Conservation (phyloP, 2,797 vertebrate species). For the Myotis daubentonii region DNA sequence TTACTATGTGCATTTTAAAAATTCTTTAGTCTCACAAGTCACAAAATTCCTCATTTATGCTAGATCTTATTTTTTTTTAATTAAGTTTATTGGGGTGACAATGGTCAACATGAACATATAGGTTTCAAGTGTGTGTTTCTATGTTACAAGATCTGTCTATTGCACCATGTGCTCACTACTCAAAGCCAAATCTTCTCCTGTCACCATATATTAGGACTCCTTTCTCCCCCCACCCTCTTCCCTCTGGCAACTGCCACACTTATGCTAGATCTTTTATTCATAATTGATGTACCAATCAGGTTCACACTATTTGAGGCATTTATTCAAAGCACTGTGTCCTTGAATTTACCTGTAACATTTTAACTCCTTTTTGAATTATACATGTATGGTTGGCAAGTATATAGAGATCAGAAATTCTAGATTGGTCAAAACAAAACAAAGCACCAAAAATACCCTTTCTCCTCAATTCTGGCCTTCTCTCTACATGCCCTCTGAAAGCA, state of each 20-base stretch:
- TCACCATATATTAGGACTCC: too few relatives aligned
- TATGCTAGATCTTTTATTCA: not conserved
- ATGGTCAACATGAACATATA: too few relatives aligned
- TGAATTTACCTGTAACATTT: conserved; percentile 14
- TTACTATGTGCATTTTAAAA: conserved; percentile 1
- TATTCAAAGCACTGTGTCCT: conserved; percentile 12
- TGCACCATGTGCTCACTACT: too few relatives aligned
- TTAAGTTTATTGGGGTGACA: too few relatives aligned
- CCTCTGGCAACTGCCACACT: not conserved
- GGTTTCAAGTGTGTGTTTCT: too few relatives aligned
- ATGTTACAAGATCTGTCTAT: too few relatives aligned
- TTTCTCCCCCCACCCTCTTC: too few relatives aligned
- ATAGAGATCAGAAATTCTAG: conserved; percentile 14
- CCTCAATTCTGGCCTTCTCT: not conserved
- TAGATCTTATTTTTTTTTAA: not conserved
- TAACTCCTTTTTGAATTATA: conserved; percentile 36
- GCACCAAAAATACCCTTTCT: not conserved
- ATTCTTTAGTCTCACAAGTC: not conserved
- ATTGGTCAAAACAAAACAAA: not conserved
- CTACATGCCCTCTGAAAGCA: not conserved
- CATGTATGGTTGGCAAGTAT: not conserved
- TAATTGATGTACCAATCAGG: not conserved
- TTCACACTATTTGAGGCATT: not conserved
- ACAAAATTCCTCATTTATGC: conserved; percentile 9
- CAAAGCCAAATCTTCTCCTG: too few relatives aligned